Evolutionary conservation across 2,888 invertebrate genomes (phyloP), one percentile per base, ranked within the genome.

Genomic region (Ichneumoninae sp.): DNA sequence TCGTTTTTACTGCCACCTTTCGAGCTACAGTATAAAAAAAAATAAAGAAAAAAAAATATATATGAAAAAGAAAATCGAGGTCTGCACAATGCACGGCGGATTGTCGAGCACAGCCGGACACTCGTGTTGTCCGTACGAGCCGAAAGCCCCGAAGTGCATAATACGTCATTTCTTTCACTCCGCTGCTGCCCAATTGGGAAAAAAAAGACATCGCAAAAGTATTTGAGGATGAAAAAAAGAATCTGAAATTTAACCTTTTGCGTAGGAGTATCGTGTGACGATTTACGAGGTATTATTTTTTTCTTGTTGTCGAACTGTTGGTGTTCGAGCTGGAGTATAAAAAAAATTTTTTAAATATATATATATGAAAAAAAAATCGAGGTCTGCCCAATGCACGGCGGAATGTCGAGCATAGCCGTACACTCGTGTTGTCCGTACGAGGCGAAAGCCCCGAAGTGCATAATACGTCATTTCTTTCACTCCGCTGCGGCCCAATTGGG

Each of bases 341-440:
- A 50, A 72, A 40, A 40, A n/a, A n/a, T n/a, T n/a, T 60, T 68
- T 47, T 40, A 10, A 0, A 40, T 30, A 30, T 30, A 5, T 30
- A 77, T 33, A 60, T 47, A 4, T 69, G 19, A 60, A 4, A 30
- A 8, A 54, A n/a, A 8, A 36, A 44, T 44, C 66, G 77, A 77
- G 19, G 22, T 50, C 47, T 33, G 70, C 54, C 52, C 70, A 75
- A 80, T 74, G 50, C 82, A 69, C 57, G 50, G 26, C 26, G 62
- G 77, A 77, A 82, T 82, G 80, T 85, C 57, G 57, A 80, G 52
- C 69, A 75, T 65, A 52, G 62, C 57, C 76, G 70, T 66, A 40
- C 62, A 47, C 57, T 66, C 60, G 65, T 72, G 65, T 62, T 57
- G 54, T 83, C 71, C 57, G 71, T 62, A 65, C 52, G 40, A 52